phyloP scores from a whole-genome alignment of 2,113 vertebrate species.

The Scopus umbretta region DNA sequence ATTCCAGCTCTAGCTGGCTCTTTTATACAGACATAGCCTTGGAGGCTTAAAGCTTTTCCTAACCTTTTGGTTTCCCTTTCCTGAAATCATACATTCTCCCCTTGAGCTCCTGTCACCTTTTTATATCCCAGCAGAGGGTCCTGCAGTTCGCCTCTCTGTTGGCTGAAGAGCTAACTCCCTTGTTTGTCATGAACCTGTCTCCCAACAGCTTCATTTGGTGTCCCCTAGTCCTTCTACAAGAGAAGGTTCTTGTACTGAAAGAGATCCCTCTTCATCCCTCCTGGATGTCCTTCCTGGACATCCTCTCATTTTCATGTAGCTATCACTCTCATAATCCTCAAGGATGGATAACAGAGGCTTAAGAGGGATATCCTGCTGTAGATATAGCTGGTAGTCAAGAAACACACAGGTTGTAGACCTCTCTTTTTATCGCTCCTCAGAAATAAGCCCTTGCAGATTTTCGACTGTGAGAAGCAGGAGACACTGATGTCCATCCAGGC shows the following conservation, averaged over 20 bases:
- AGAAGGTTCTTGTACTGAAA: neutral
- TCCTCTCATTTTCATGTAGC: neutral
- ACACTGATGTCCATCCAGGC: neutral
- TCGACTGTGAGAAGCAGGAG: neutral
- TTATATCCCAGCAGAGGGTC: neutral
- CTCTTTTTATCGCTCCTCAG: neutral
- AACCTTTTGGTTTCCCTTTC: neutral
- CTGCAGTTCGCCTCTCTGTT: neutral
- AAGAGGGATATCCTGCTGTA: neutral
- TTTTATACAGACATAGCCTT: neutral
- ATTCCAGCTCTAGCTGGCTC: neutral
- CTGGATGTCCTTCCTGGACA: neutral
- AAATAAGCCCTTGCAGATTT: neutral
- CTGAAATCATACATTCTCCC: neutral
- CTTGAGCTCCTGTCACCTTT: neutral
- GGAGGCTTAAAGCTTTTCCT: neutral
- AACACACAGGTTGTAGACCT: neutral
- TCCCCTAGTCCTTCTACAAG: neutral
- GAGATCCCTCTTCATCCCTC: neutral
- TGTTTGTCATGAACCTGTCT: neutral
- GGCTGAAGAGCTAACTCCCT: neutral
- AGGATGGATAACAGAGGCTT: neutral
- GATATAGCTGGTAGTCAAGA: neutral
- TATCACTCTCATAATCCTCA: neutral
- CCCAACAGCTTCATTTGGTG: neutral